phyloP scores from a whole-genome alignment of 1,140 invertebrate genomes.

The Trichonephila clavipes region DNA sequence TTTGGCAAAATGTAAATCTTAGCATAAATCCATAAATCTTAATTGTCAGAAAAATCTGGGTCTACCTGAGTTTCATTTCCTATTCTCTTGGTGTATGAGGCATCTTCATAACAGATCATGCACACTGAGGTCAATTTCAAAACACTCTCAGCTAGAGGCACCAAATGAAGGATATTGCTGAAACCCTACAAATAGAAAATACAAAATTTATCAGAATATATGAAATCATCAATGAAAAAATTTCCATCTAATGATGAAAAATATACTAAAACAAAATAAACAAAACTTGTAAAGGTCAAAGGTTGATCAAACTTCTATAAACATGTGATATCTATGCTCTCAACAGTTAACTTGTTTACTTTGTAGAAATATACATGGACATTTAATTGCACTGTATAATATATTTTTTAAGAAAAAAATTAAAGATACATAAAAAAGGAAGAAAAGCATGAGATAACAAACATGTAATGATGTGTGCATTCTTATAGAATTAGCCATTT shows the following conservation, averaged over 20 bases:
- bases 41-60: not conserved
- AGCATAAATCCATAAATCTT: not conserved
- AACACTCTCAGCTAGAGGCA: constrained; percentile 86
- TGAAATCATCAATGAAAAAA: too few relatives aligned
- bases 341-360: too few relatives aligned
- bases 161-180: constrained; percentile 84
- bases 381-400: not conserved
- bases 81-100: constrained; percentile 85
- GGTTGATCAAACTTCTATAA: too few relatives aligned
- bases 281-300: too few relatives aligned
- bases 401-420: not conserved
- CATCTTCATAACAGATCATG: constrained; percentile 84
- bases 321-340: too few relatives aligned
- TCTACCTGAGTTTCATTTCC: constrained; percentile 82
- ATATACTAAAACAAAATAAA: too few relatives aligned
- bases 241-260: too few relatives aligned
- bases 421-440: not conserved
- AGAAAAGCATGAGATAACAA: too few relatives aligned
- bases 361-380: too few relatives aligned
- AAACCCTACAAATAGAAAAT: constrained; percentile 81
- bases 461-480: too few relatives aligned
- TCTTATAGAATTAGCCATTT: too few relatives aligned
- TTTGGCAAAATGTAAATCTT: not conserved
- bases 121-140: constrained; percentile 85
- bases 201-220: not conserved